Base-by-base conservation (phyloP, 2,888 invertebrate species). In the Belgica antarctica region DNA sequence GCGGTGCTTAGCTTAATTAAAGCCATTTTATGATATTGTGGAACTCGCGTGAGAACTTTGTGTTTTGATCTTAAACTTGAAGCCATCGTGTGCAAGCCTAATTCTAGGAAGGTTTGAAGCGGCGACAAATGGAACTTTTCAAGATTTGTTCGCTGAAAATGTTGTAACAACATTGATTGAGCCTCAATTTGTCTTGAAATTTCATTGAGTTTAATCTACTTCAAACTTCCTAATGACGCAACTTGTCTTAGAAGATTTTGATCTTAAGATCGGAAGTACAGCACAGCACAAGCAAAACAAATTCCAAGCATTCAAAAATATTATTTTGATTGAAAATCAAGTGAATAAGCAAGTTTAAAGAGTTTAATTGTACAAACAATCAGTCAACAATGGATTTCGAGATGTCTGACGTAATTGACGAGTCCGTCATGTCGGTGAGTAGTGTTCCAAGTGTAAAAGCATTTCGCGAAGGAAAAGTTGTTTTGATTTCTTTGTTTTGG, bases 361-460 rank as follows among this genome's bases (percentile, higher is more conserved):
- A 22, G 28, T 10, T 62, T 28, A 52, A 15, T 52, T 52, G 22
- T 52, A 52, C 17, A 52, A 15, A 31, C 5, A 31, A 31, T 5
- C 10, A 59, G 7, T 8, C 59, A 62, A 34, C 62, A 72, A 79
- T 79, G 79, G 79, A 79, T 73, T 77, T 77, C 70, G 78, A 78
- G 59, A 78, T 78, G 71, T 78, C 78, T 77, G 76, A 77, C 61
- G 77, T 78, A 57, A 73, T 77, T 0, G 79, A 79, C 22, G 79
- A 79, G 70, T 76, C 77, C 62, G 77, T 78, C 73, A 71, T 76
- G 41, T 75, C 76, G 52, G 79, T 78, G 73, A 74, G 77, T 75
- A 31, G 1, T 10, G n/a, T n/a, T n/a, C n/a, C n/a, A n/a, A n/a
- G n/a, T n/a, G 46, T n/a, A 46, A 52, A 52, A 17, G 4, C 7